A percentile compares a stretch with the other conserved stretches of the same genome.
These are phyloP conservation scores for Pandion haliaetus DNA, from an alignment of 2,113 vertebrate species.

Conservation along the genomic window DNA sequence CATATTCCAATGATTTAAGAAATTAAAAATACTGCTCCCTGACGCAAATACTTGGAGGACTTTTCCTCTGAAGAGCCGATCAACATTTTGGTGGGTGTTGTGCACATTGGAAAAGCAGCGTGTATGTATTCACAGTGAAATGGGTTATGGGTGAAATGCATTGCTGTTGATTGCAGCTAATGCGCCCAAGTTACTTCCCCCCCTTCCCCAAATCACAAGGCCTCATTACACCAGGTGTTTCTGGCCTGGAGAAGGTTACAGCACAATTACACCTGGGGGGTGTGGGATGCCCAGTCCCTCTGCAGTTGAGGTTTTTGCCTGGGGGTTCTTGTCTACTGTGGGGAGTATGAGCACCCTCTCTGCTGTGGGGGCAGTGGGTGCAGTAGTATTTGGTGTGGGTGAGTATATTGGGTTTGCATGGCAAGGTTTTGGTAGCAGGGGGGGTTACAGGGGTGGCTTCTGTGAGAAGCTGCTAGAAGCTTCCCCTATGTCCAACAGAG, in stretches of 20 bases:
- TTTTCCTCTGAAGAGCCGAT: not conserved
- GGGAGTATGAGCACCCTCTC: too few species aligned
- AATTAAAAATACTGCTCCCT: not conserved
- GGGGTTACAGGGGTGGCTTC: too few species aligned
- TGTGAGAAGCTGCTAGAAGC: too few species aligned
- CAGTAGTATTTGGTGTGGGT: not conserved
- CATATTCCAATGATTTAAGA: not conserved
- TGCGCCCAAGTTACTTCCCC: not conserved
- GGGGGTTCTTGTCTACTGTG: not conserved
- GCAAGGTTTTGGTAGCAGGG: too few species aligned
- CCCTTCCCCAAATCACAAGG: not conserved
- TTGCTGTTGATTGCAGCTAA: not conserved
- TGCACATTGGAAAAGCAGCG: not conserved
- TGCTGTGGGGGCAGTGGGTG: not conserved
- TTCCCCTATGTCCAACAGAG: too few species aligned
- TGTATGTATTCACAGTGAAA: not conserved
- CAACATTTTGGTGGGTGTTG: not conserved
- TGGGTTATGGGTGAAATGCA: not conserved
- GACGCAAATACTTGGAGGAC: not conserved
- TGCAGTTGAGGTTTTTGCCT: rapidly evolving
- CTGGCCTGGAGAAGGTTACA: not conserved
- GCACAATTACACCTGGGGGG: not conserved
- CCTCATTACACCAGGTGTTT: not conserved
- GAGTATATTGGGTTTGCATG: too few species aligned
- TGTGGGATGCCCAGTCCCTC: not conserved